phyloP scores from a whole-genome alignment of 2,888 invertebrate genomes.

The Drosophila prolongata region DNA sequence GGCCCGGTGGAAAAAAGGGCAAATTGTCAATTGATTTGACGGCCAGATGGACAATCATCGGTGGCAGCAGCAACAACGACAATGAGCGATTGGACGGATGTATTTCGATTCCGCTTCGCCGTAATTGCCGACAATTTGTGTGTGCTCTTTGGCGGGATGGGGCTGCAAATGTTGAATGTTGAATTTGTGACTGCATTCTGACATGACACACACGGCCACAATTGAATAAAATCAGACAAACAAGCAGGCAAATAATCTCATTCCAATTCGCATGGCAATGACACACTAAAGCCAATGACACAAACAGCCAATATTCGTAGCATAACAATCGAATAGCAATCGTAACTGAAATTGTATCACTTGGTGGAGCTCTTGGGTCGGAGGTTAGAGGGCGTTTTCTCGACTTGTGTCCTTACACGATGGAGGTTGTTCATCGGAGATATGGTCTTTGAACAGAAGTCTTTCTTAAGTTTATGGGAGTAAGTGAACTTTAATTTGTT shows the following conservation, averaged over 20 bases:
- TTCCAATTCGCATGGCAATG: slow-evolving; percentile 65
- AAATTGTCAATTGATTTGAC: slow-evolving; percentile 69
- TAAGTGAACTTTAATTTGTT: background rate
- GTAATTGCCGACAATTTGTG: slow-evolving; percentile 69
- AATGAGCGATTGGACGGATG: slow-evolving; percentile 45
- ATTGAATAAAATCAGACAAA: slow-evolving; percentile 34
- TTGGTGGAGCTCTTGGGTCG: background rate
- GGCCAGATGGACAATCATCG: slow-evolving; percentile 62
- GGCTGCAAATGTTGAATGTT: slow-evolving; percentile 15
- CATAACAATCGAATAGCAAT: slow-evolving; percentile 56
- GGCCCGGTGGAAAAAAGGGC: slow-evolving; percentile 37
- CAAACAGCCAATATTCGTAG: slow-evolving; percentile 46
- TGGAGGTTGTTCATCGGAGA: background rate
- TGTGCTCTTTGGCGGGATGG: slow-evolving; percentile 14
- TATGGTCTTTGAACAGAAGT: background rate
- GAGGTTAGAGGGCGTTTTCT: background rate
- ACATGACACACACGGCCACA: slow-evolving; percentile 18
- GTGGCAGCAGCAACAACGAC: slow-evolving; percentile 35
- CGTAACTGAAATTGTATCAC: slow-evolving; percentile 33
- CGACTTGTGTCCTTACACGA: background rate
- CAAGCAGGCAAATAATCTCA: slow-evolving; percentile 35
- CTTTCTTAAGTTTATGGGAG: background rate
- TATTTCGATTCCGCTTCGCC: slow-evolving; percentile 51
- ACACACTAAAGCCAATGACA: slow-evolving; percentile 68
- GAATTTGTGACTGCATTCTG: slow-evolving; percentile 24